phyloP scores from a whole-genome alignment of 1,140 invertebrate genomes.

The Oscheius sp. region DNA sequence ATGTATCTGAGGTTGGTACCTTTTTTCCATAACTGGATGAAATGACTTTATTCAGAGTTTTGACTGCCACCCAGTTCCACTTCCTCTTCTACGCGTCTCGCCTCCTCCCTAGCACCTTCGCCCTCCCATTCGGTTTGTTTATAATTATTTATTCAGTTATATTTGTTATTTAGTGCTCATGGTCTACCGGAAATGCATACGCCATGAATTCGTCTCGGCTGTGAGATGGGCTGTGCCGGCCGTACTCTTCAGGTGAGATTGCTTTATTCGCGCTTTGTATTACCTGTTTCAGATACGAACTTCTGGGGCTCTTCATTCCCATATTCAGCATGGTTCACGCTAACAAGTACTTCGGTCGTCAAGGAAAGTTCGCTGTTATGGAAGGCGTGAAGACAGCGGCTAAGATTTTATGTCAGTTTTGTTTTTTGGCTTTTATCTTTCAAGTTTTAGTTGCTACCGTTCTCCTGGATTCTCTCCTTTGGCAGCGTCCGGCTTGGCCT shows the following conservation, averaged over 20 bases:
- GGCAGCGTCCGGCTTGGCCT: slow-evolving; percentile 85
- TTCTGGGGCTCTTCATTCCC: slow-evolving; percentile 81
- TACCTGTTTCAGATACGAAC: slow-evolving; percentile 70
- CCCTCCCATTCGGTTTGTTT: slow-evolving; percentile 78
- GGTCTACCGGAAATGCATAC: slow-evolving; percentile 80
- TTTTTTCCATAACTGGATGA: no score
- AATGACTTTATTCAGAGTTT: slow-evolving; percentile 64
- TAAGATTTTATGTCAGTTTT: slow-evolving; percentile 57
- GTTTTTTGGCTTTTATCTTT: not conserved
- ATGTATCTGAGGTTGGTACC: no score
- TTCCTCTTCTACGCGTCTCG: slow-evolving; percentile 94
- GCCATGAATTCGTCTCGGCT: slow-evolving; percentile 73
- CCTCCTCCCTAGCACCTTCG: slow-evolving; percentile 92
- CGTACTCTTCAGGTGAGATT: slow-evolving; percentile 73
- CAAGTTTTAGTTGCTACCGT: slow-evolving; percentile 72
- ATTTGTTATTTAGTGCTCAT: slow-evolving; percentile 74
- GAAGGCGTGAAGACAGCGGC: slow-evolving; percentile 68
- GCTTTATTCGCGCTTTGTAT: not conserved
- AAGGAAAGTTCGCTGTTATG: slow-evolving; percentile 62
- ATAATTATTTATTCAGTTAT: slow-evolving; percentile 22
- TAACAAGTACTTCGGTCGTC: slow-evolving; percentile 64
- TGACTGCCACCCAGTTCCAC: slow-evolving; percentile 90
- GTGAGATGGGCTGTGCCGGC: slow-evolving; percentile 80
- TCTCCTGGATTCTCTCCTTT: slow-evolving; percentile 85
- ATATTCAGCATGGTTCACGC: slow-evolving; percentile 75